A percentile compares a stretch with the other conserved stretches of the same genome.
phyloP scores from a whole-genome alignment of 2,797 vertebrate species.

The Parotocinclus haroldoi region DNA sequence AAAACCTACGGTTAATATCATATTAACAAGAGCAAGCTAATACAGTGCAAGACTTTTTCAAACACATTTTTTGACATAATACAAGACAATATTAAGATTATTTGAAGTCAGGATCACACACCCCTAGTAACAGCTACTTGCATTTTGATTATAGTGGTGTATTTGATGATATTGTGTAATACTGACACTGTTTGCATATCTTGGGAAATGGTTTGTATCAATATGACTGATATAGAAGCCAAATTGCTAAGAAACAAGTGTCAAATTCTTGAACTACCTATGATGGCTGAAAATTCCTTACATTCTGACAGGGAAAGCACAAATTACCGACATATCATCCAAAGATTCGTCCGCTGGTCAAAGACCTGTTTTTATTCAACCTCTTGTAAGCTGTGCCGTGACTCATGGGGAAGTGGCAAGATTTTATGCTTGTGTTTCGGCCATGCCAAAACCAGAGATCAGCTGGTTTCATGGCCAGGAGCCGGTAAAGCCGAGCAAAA shows the following conservation, averaged over 20 bases:
- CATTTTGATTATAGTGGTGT: constrained; percentile 6
- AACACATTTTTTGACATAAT: no score
- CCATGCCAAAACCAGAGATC: constrained; percentile 81
- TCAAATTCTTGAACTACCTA: constrained; percentile 5
- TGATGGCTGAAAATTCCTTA: constrained; percentile 56
- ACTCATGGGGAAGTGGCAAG: constrained; percentile 84
- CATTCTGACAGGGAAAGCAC: constrained; percentile 90
- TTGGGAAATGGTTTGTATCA: no score
- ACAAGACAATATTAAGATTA: no score
- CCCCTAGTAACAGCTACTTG: not conserved
- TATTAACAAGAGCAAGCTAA: no score
- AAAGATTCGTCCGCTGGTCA: constrained; percentile 72
- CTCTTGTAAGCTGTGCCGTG: constrained; percentile 82
- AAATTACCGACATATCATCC: constrained; percentile 70
- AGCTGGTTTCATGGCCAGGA: constrained; percentile 87
- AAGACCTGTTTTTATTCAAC: constrained; percentile 85
- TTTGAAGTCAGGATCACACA: no score
- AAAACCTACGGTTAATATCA: no score
- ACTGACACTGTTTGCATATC: no score
- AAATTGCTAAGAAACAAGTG: no score
- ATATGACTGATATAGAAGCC: no score
- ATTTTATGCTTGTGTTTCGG: constrained; percentile 83
- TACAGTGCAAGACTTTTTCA: no score
- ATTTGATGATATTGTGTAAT: not conserved
- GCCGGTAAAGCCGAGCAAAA: constrained; percentile 78